phyloP scores from a whole-genome alignment of 2,888 invertebrate genomes.

The Ypsolopha scabrella region DNA sequence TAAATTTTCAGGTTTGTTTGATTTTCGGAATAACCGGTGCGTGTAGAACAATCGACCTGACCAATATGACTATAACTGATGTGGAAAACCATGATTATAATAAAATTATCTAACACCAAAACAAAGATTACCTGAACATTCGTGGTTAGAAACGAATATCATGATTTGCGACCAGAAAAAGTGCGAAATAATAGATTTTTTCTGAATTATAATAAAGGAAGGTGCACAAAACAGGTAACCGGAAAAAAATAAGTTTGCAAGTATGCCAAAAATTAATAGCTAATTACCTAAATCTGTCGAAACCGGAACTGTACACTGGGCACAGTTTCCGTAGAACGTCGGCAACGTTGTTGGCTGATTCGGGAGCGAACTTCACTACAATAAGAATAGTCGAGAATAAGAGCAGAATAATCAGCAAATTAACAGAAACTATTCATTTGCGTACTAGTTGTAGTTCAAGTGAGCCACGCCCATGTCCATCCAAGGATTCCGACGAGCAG shows the following conservation, averaged over 20 bases:
- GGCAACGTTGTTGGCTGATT: background rate
- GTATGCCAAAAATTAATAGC: slow-evolving; percentile 3
- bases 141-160: background rate
- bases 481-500: too few relatives aligned
- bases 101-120: background rate
- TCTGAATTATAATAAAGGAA: background rate
- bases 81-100: background rate
- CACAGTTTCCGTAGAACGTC: slow-evolving; percentile 4
- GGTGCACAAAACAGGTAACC: background rate
- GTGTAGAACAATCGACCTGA: too few relatives aligned
- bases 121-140: background rate
- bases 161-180: background rate
- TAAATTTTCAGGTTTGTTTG: too few relatives aligned
- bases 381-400: too few relatives aligned
- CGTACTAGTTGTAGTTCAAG: too few relatives aligned
- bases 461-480: too few relatives aligned
- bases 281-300: background rate
- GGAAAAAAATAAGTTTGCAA: slow-evolving; percentile 1
- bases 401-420: too few relatives aligned
- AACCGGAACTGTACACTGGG: background rate
- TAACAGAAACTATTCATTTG: too few relatives aligned
- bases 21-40: too few relatives aligned
- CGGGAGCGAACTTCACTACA: too few relatives aligned
- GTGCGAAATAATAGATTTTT: background rate
- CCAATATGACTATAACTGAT: too few relatives aligned